Evolutionary conservation across 2,113 vertebrate genomes (phyloP).

Genomic region (Pleuronectes platessa): DNA sequence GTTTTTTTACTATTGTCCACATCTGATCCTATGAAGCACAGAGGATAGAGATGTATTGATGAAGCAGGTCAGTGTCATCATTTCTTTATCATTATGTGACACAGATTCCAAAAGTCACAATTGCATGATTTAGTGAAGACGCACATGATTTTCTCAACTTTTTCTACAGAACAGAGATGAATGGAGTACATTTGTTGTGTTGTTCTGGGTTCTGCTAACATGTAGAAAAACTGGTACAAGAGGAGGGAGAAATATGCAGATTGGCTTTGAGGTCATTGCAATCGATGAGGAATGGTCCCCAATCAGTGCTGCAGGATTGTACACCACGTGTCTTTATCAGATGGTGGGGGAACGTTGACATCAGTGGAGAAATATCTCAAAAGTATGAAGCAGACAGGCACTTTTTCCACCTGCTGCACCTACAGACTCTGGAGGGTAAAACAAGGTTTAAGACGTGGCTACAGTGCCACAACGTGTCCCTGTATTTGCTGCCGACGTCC

Average conservation of each 20-base stretch:
- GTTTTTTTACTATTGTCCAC: background rate
- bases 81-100: background rate
- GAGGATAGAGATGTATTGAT: background rate
- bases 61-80: background rate
- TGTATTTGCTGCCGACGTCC: background rate
- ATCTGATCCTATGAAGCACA: background rate
- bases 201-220: background rate
- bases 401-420: slow-evolving; percentile 17
- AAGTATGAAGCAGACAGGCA: slow-evolving; percentile 28
- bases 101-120: background rate
- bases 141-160: background rate
- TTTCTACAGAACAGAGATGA: background rate
- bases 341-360: slow-evolving; percentile 31
- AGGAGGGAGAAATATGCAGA: background rate
- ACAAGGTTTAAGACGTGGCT: slow-evolving; percentile 26
- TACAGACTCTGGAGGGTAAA: slow-evolving; percentile 1
- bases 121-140: background rate
- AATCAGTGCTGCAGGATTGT: background rate
- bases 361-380: slow-evolving; percentile 24
- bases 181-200: background rate
- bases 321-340: slow-evolving; percentile 2
- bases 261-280: slow-evolving; percentile 8
- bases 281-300: slow-evolving; percentile 9
- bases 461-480: slow-evolving; percentile 8
- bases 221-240: background rate